Conservation (phyloP, 30 jellyfish, hydroid and myxozoan genomes). For the Catostylus mosaicus region DNA sequence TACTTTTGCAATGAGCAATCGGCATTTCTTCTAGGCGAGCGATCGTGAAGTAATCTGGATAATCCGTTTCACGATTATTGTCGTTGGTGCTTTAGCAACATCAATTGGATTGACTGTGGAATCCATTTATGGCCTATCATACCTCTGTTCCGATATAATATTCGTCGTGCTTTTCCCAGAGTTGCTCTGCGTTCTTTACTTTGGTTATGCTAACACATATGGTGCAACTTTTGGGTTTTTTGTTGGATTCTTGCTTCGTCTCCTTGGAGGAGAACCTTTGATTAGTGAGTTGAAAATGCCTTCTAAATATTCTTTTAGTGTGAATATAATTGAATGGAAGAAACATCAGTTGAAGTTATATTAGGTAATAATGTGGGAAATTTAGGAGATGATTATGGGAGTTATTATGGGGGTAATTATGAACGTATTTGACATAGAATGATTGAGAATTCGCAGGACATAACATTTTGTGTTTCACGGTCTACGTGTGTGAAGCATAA, state of each 20-base stretch:
- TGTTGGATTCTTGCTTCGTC: constrained; percentile 84
- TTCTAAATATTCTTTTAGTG: too few species aligned
- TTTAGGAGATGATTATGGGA: too few species aligned
- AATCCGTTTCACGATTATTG: constrained; percentile 78
- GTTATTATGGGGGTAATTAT: too few species aligned
- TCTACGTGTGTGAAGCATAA: too few species aligned
- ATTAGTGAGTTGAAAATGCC: constrained; percentile 67
- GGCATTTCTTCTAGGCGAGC: constrained; percentile 81
- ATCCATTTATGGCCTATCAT: constrained; percentile 91
- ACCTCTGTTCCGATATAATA: constrained; percentile 95
- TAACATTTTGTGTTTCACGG: too few species aligned
- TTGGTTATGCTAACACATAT: constrained; percentile 86
- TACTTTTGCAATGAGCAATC: too few species aligned
- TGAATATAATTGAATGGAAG: too few species aligned
- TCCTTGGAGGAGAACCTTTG: constrained; percentile 90
- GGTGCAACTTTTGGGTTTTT: constrained; percentile 88
- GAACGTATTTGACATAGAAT: too few species aligned
- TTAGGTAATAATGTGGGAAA: too few species aligned
- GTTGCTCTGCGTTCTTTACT: constrained; percentile 89
- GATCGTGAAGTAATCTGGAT: constrained; percentile 96
- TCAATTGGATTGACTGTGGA: constrained; percentile 87
- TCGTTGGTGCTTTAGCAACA: constrained; percentile 96
- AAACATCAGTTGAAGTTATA: too few species aligned
- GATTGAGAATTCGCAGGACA: too few species aligned
- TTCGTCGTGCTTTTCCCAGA: constrained; percentile 96